Percentiles rank a stretch among this genome's conserved stretches.
These are phyloP conservation scores for Equus quagga DNA, from an alignment of 2,113 vertebrate species.

Conservation along the genomic window DNA sequence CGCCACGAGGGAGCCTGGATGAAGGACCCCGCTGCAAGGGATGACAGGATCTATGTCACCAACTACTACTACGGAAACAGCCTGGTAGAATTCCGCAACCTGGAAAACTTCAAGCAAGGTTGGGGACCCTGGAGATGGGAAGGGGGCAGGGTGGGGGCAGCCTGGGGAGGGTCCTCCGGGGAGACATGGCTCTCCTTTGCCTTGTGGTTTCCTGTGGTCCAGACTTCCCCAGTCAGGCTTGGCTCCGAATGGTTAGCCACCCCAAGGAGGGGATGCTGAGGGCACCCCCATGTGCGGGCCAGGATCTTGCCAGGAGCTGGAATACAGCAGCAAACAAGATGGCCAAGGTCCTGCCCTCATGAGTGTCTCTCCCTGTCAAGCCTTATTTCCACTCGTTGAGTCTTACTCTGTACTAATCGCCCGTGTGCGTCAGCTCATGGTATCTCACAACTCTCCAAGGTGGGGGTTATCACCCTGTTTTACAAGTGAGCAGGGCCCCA, in stretches of 20 bases:
- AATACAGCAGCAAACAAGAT: neutral
- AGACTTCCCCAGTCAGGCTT: neutral
- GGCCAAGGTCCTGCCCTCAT: neutral
- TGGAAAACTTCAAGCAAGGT: slow-evolving; percentile 99
- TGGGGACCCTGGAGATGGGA: neutral
- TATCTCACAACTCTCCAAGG: neutral
- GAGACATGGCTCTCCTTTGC: neutral
- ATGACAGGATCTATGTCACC: slow-evolving; percentile 96
- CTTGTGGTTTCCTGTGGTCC: neutral
- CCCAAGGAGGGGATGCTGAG: neutral
- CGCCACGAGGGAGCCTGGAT: slow-evolving; percentile 99
- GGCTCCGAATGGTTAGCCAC: neutral
- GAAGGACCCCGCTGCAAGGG: slow-evolving; percentile 96
- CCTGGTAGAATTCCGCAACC: slow-evolving; percentile 97
- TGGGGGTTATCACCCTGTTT: neutral
- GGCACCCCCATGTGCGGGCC: neutral
- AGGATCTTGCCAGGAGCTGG: neutral
- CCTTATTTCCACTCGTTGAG: neutral
- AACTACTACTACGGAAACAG: slow-evolving; percentile 99
- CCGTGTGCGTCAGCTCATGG: neutral
- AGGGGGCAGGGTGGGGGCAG: rapidly evolving
- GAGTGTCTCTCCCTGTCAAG: neutral
- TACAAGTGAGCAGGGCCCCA: neutral
- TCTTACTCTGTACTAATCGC: neutral
- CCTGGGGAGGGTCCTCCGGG: neutral